A percentile compares a stretch with the other conserved stretches of the same genome.
Evolutionary conservation across 2,113 vertebrate genomes (phyloP).

Genomic region (Genyomyrus donnyi): DNA sequence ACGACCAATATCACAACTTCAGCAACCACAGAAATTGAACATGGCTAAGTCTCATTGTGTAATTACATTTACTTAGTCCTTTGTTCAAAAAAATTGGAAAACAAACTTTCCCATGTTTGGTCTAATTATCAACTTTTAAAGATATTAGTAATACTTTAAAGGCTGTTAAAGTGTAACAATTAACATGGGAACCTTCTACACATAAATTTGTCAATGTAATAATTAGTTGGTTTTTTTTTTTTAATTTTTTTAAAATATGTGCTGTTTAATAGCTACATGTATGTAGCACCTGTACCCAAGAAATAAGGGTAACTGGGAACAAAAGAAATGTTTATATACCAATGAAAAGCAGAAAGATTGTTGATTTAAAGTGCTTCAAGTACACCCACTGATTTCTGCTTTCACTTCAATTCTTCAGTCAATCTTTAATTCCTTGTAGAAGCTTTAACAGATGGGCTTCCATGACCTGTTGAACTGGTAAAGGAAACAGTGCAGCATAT

Average conservation of each 20-base stretch:
- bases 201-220: not conserved
- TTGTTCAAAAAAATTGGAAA: not conserved
- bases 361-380: not conserved
- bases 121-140: not conserved
- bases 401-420: slow-evolving; percentile 29
- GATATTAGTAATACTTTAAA: not conserved
- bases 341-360: not conserved
- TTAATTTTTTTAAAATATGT: not conserved
- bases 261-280: not conserved
- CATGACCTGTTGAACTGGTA: slow-evolving; percentile 92
- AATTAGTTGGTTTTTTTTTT: not conserved
- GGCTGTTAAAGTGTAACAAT: not conserved
- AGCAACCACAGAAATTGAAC: not conserved
- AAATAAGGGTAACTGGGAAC: not conserved
- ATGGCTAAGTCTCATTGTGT: not conserved
- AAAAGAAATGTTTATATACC: not conserved
- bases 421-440: slow-evolving; percentile 89
- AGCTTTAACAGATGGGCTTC: slow-evolving; percentile 86
- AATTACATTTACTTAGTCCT: not conserved
- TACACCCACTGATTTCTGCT: not conserved
- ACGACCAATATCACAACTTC: not conserved
- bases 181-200: not conserved
- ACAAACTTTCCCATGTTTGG: not conserved
- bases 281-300: not conserved
- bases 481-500: not conserved